Evolutionary conservation across 2,113 vertebrate species (phyloP), one percentile per base, ranked within the genome.

Genomic region (Xiphophorus hellerii): DNA sequence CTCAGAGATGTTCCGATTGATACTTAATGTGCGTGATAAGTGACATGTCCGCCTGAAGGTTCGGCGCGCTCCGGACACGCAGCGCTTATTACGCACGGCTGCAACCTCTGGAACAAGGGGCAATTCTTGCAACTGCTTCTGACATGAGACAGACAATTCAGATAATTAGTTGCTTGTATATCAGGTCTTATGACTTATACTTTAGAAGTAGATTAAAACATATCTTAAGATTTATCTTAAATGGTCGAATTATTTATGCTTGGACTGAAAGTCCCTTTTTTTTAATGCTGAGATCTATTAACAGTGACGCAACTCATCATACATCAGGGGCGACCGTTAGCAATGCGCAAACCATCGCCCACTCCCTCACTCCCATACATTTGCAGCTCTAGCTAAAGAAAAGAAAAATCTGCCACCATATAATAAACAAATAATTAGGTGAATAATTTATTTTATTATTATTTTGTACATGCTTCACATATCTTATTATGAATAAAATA

Each of bases 31-130:
- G 37, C 5, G 28, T 22, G 66, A 29, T 69, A 80, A 64, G 29
- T 77, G 73, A 77, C 81, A 80, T 33, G 62, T 78, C 70, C 15
- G 61, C 64, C 65, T 4, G 39, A 9, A 4, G 61, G n/a, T 73
- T 74, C 79, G 68, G 77, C 81, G 87, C 84, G 84, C 85, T 69
- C 69, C 62, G 22, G 76, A 66, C 71, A 25, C 66, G 39, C 37
- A 1, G 83, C 76, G 85, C 82, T 72, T 71, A 51, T 85, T 87
- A 80, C 89, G 90, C 90, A 82, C 86, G 54, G 4, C 60, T 74
- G 78, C 76, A 82, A 78, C 73, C 35, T 20, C 29, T 31, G 76
- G 73, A 76, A 77, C 66, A 51, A 66, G 69, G 62, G 48, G 69
- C 70, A 73, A 2, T 28, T 63, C 33, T 4, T 33, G 11, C 11